Conservation (phyloP, 2,113 vertebrate genomes). For the Garra rufa region DNA sequence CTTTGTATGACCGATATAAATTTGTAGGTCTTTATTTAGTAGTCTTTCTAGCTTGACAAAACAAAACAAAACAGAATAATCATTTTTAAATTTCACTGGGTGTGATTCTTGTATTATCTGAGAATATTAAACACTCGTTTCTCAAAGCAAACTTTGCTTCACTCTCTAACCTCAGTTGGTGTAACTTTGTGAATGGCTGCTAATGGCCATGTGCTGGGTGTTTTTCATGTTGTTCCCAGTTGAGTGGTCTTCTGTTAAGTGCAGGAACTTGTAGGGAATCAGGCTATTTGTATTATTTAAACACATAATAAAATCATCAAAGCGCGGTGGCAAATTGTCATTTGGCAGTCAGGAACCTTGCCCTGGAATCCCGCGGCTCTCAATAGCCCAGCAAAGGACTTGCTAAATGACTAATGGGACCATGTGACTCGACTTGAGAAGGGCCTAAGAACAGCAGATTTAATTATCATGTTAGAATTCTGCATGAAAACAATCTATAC, state of each 20-base stretch:
- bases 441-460: constrained; percentile 76
- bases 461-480: constrained; percentile 82
- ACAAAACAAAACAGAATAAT: neutral
- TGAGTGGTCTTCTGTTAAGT: constrained; percentile 44
- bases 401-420: constrained; percentile 66
- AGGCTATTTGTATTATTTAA: constrained; percentile 66
- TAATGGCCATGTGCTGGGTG: constrained; percentile 37
- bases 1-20: neutral
- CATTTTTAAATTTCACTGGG: neutral
- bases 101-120: neutral
- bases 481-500: constrained; percentile 83
- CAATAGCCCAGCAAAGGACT: constrained; percentile 61
- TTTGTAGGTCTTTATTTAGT: neutral
- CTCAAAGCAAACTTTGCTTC: neutral
- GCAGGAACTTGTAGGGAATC: constrained; percentile 59
- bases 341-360: constrained; percentile 61
- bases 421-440: constrained; percentile 78
- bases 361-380: constrained; percentile 60
- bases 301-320: constrained; percentile 73
- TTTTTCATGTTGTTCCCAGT: constrained; percentile 43
- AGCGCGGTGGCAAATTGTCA: constrained; percentile 65
- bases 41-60: neutral
- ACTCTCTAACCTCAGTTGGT: constrained; percentile 2
- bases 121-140: neutral
- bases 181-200: constrained; percentile 39